These are phyloP conservation scores for Caenorhabditis sp. DNA, from an alignment of 2,888 invertebrate genomes.

Conservation along the genomic window DNA sequence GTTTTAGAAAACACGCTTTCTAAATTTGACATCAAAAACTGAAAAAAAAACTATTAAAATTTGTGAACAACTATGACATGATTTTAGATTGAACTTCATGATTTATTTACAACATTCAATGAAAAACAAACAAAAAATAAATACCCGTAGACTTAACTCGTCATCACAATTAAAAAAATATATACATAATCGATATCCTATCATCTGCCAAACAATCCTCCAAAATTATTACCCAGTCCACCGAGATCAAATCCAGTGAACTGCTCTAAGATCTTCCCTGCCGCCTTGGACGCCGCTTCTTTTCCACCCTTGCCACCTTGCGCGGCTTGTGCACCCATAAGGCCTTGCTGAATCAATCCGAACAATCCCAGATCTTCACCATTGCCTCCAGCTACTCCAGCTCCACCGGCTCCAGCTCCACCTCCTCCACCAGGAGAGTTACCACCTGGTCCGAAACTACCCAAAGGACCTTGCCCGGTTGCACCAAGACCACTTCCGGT, in stretches of 20 bases:
- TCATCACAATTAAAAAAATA: no score
- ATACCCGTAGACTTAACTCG: no score
- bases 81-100: no score
- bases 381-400: conserved; percentile 29
- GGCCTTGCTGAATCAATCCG: conserved; percentile 50
- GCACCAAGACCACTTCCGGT: conserved; percentile 37
- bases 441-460: conserved; percentile 35
- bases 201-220: conserved; percentile 33
- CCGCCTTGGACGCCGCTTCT: conserved; percentile 43
- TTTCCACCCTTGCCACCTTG: conserved; percentile 37
- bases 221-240: conserved; percentile 47
- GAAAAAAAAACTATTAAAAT: no score
- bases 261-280: conserved; percentile 47
- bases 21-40: no score
- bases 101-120: no score
- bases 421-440: conserved; percentile 11
- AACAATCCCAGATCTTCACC: conserved; percentile 49
- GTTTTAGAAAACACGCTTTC: no score
- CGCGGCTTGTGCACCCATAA: conserved; percentile 48
- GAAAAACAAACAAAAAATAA: no score
- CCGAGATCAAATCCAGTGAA: conserved; percentile 56
- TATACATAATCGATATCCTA: no score
- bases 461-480: conserved; percentile 40
- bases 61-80: no score
- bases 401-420: conserved; percentile 15